Conservation (phyloP, 1,140 invertebrate genomes). For the Drosophila kanapiae region DNA sequence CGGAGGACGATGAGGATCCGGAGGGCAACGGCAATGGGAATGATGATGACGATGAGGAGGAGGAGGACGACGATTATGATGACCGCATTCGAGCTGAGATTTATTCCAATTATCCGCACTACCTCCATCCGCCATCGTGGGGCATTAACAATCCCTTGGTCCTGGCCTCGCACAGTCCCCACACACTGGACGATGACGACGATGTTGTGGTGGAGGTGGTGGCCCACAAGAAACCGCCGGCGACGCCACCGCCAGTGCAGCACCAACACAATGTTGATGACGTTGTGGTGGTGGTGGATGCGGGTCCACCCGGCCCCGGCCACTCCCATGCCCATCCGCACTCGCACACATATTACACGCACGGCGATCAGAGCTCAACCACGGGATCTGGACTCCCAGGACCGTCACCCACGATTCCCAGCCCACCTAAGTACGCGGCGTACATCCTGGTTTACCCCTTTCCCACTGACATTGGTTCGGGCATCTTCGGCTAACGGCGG, state of each 20-base stretch:
- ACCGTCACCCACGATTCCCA: constrained; percentile 42
- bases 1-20: constrained; percentile 17
- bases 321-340: constrained; percentile 57
- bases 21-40: background rate
- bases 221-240: constrained; percentile 20
- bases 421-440: constrained; percentile 60
- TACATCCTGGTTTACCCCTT: background rate
- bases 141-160: constrained; percentile 82
- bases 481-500: constrained; percentile 33
- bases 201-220: constrained; percentile 70
- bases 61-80: constrained; percentile 80
- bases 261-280: constrained; percentile 42
- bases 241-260: constrained; percentile 13
- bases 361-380: constrained; percentile 60
- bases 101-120: constrained; percentile 84
- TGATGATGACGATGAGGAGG: constrained; percentile 46
- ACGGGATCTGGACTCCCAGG: constrained; percentile 39
- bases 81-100: constrained; percentile 84
- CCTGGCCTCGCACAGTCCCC: constrained; percentile 80
- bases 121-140: constrained; percentile 82
- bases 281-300: constrained; percentile 77
- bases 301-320: constrained; percentile 56
- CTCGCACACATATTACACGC: constrained; percentile 65
- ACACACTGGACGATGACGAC: constrained; percentile 75
- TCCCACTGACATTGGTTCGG: constrained; percentile 34